Evolutionary conservation across 2,888 invertebrate genomes (phyloP).

Genomic region (Leptinotarsa rubiginosa): DNA sequence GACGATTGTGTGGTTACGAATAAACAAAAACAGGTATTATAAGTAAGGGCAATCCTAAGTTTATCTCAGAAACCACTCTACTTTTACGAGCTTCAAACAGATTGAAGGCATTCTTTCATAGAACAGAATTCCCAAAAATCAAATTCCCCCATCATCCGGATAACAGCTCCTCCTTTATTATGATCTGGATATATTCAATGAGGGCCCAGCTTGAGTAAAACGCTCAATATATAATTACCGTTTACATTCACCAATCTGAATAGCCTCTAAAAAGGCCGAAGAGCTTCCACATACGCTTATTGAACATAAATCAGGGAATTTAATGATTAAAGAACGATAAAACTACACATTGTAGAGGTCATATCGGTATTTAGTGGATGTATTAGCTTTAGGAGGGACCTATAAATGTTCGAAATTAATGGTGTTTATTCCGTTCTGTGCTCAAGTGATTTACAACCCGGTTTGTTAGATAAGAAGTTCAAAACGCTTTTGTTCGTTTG

Average conservation of each 20-base stretch:
- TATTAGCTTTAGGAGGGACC: constrained; percentile 37
- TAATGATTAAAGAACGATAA: constrained; percentile 44
- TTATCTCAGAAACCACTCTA: constrained; percentile 4
- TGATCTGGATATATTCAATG: constrained; percentile 32
- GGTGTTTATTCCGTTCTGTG: constrained; percentile 37
- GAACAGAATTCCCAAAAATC: neutral
- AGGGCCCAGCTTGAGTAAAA: constrained; percentile 25
- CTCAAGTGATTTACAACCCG: constrained; percentile 36
- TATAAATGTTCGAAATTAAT: constrained; percentile 39
- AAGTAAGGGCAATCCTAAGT: neutral
- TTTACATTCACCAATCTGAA: constrained; percentile 22
- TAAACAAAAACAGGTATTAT: constrained; percentile 5
- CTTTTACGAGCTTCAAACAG: neutral
- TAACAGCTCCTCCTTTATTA: constrained; percentile 14
- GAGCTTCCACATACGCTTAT: constrained; percentile 36
- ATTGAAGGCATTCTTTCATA: constrained; percentile 16
- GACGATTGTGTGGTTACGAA: neutral
- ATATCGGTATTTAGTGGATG: constrained; percentile 35
- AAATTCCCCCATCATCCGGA: constrained; percentile 4
- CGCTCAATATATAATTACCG: constrained; percentile 34
- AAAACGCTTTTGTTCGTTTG: constrained; percentile 19
- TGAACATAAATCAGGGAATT: constrained; percentile 43
- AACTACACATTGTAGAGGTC: constrained; percentile 35
- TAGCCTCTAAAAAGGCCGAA: constrained; percentile 13
- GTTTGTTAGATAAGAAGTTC: constrained; percentile 31